Conservation (phyloP, 35 echinoderm and acorn worm species). For the Apostichopus parvimensis region DNA sequence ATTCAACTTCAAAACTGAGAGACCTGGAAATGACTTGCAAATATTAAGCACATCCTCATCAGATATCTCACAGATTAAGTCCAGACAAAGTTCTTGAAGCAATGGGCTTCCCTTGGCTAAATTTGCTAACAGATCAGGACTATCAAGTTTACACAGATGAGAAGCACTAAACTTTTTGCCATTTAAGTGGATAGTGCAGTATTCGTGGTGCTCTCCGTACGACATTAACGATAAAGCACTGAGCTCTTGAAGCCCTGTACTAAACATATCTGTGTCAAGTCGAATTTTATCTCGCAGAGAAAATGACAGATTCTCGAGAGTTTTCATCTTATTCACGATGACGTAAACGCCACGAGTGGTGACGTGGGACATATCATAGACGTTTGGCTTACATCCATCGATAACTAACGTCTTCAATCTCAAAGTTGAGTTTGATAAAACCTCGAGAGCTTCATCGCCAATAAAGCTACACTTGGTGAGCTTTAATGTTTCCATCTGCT, state of each 20-base stretch:
- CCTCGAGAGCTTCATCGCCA: not conserved
- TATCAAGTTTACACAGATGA: conserved; percentile 6
- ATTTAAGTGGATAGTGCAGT: not conserved
- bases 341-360: not conserved
- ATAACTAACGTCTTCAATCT: not conserved
- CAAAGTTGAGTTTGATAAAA: not conserved
- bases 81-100: not conserved
- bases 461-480: not conserved
- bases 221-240: not conserved
- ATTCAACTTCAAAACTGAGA: not conserved
- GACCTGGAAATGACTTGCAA: not conserved
- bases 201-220: not conserved
- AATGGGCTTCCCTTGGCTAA: not conserved
- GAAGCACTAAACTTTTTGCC: not conserved
- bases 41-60: not conserved
- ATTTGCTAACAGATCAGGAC: not conserved
- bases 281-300: not conserved
- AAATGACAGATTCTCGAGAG: not conserved
- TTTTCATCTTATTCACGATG: not conserved
- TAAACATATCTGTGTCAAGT: not conserved
- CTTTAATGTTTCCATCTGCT: not conserved
- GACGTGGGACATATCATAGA: not conserved
- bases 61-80: conserved; percentile 5
- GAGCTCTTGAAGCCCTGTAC: not conserved
- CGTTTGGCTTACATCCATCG: not conserved